Conservation (phyloP, 2,888 invertebrate species). For the Eilema caniola region DNA sequence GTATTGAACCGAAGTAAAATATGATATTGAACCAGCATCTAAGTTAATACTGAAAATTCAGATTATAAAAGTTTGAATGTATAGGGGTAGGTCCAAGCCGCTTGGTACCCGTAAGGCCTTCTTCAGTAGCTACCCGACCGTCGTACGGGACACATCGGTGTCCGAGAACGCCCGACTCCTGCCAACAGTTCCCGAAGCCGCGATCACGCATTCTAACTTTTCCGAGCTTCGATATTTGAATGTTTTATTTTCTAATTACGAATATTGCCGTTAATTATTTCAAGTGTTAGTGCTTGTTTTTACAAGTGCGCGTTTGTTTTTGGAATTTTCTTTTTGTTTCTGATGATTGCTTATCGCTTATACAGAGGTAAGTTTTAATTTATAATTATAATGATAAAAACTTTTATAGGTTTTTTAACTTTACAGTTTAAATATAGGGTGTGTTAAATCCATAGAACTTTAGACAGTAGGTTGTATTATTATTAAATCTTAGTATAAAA, state of each 20-base stretch:
- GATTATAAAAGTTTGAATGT: conserved; percentile 33
- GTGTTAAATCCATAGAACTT: background rate
- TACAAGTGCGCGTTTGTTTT: conserved; percentile 21
- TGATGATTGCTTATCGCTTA: conserved; percentile 11
- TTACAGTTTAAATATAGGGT: too few relatives aligned
- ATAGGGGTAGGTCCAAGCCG: conserved; percentile 18
- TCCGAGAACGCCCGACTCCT: conserved; percentile 14
- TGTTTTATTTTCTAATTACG: conserved; percentile 20
- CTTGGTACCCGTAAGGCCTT: conserved; percentile 20
- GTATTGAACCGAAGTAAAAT: background rate
- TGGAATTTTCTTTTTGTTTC: conserved; percentile 9
- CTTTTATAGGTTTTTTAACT: background rate
- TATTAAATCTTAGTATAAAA: too few relatives aligned
- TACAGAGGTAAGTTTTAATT: conserved; percentile 12
- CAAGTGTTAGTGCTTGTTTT: conserved; percentile 29
- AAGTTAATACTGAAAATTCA: conserved; percentile 13
- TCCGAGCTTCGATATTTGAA: conserved; percentile 14
- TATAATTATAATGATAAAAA: background rate
- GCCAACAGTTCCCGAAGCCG: conserved; percentile 28
- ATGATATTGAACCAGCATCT: background rate
- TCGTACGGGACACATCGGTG: conserved; percentile 33
- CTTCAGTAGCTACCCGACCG: conserved; percentile 47
- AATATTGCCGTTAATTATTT: conserved; percentile 24
- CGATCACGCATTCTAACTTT: conserved; percentile 40
- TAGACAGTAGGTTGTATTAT: background rate